Evolutionary conservation across 92 coral and sea anemone species (phyloP).

Genomic region (Diadumene lineata): DNA sequence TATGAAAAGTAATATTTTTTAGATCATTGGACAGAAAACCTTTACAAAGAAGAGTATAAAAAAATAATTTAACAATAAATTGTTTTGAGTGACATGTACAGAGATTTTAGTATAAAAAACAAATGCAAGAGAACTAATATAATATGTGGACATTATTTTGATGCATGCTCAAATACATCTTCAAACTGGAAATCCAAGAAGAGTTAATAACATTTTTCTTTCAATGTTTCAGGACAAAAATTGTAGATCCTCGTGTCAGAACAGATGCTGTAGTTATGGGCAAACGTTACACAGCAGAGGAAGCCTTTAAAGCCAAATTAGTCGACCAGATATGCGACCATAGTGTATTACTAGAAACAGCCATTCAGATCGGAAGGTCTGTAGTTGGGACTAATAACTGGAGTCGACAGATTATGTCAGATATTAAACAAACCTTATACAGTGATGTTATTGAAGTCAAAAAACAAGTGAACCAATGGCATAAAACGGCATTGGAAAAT

Average conservation of each 20-base stretch:
- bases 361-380: slow-evolving; percentile 42
- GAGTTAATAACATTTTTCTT: background rate
- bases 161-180: no score
- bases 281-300: slow-evolving; percentile 60
- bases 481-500: background rate
- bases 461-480: background rate
- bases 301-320: slow-evolving; percentile 57
- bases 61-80: no score
- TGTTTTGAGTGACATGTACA: no score
- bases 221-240: slow-evolving; percentile 43
- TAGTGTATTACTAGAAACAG: slow-evolving; percentile 40
- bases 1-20: no score
- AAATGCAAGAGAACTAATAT: no score
- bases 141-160: no score
- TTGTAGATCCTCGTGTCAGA: slow-evolving; percentile 39
- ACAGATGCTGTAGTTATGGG: slow-evolving; percentile 73
- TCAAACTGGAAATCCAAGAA: no score
- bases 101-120: no score
- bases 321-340: slow-evolving; percentile 62
- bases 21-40: no score
- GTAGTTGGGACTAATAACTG: slow-evolving; percentile 30
- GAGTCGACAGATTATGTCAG: slow-evolving; percentile 42
- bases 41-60: no score
- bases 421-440: slow-evolving; percentile 41
- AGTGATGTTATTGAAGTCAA: slow-evolving; percentile 24